Evolutionary conservation across 2,797 vertebrate species (phyloP).

Genomic region (Meriones psammophilus): DNA sequence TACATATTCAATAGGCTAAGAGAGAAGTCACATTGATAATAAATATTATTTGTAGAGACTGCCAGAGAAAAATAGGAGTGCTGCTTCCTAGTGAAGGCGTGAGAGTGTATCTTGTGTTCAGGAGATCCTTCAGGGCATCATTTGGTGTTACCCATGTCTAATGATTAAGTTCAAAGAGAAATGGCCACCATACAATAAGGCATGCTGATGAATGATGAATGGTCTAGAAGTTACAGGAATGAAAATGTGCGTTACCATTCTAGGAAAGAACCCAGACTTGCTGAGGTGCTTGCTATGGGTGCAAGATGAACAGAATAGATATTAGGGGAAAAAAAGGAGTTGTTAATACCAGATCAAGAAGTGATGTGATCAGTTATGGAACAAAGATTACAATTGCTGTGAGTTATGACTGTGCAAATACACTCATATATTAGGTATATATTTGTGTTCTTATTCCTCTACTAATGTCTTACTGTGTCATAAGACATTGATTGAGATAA

Average conservation of each 20-base stretch:
- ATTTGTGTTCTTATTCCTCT: background rate
- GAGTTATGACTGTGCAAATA: background rate
- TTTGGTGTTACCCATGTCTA: background rate
- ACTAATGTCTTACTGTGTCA: background rate
- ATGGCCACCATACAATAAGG: background rate
- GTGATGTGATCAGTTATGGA: background rate
- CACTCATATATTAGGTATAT: background rate
- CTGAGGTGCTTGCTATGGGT: background rate
- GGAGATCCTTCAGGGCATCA: rapidly evolving
- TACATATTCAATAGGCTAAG: background rate
- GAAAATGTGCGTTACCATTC: background rate
- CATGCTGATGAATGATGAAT: background rate
- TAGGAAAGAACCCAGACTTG: background rate
- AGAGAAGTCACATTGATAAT: background rate
- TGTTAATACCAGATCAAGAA: background rate
- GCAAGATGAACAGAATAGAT: background rate
- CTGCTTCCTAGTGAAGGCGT: background rate
- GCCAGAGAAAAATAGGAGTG: background rate
- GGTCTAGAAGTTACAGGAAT: background rate
- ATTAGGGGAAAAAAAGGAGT: background rate
- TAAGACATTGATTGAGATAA: background rate
- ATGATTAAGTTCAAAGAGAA: background rate
- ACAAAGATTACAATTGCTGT: background rate
- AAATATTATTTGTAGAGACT: background rate
- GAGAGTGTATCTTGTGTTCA: background rate